Conservation (phyloP, 2,888 invertebrate genomes). For the Diabrotica balteata region DNA sequence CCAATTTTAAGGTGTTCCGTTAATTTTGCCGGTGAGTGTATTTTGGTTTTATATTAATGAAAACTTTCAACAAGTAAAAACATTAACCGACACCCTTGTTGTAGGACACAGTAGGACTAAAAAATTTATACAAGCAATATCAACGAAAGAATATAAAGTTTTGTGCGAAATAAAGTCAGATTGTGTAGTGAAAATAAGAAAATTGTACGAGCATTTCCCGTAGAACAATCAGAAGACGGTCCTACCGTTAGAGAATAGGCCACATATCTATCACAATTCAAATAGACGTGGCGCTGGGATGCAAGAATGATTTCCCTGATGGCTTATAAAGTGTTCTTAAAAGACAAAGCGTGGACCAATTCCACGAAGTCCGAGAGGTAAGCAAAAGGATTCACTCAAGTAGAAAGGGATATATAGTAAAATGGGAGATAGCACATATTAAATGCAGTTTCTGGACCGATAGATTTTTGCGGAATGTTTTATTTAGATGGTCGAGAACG, state of each 20-base stretch:
- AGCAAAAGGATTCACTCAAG: conserved; percentile 15
- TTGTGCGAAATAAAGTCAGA: conserved; percentile 2
- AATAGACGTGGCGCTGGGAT: conserved; percentile 51
- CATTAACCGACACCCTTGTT: too few relatives aligned
- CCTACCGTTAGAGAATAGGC: conserved; percentile 44
- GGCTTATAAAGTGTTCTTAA: conserved; percentile 63
- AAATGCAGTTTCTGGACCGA: conserved; percentile 13
- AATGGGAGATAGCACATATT: conserved; percentile 10
- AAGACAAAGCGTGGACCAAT: conserved; percentile 48
- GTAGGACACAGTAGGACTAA: too few relatives aligned
- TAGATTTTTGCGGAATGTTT: conserved; percentile 11
- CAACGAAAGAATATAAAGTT: not conserved
- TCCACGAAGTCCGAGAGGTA: conserved; percentile 18
- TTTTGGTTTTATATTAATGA: too few relatives aligned
- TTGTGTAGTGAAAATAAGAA: conserved; percentile 16
- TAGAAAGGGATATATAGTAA: conserved; percentile 12
- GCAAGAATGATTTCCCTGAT: conserved; percentile 64
- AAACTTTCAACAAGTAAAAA: too few relatives aligned
- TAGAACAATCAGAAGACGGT: conserved; percentile 46
- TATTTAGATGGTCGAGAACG: conserved; percentile 9
- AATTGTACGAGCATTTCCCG: conserved; percentile 26
- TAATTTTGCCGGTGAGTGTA: too few relatives aligned
- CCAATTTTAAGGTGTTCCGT: too few relatives aligned
- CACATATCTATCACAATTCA: conserved; percentile 58
- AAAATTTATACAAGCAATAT: too few relatives aligned